Conservation (phyloP, 2,888 invertebrate genomes). For the Perizoma affinitatum region DNA sequence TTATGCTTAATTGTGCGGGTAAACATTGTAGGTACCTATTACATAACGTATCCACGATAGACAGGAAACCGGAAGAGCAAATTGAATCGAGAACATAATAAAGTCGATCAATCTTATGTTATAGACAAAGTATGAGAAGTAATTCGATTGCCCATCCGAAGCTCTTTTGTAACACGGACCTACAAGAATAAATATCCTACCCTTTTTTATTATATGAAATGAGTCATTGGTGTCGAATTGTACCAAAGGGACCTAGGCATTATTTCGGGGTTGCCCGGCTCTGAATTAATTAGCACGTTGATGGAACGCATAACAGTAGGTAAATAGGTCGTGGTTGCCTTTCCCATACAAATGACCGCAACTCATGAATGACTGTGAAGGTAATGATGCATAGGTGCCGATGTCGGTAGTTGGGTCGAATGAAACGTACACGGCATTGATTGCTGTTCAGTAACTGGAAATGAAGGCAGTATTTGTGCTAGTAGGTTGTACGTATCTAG, state of each 20-base stretch:
- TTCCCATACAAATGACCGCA: constrained; percentile 30
- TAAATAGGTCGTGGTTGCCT: constrained; percentile 35
- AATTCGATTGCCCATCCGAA: constrained; percentile 38
- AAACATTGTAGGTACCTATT: constrained; percentile 19
- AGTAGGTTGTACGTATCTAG: no score
- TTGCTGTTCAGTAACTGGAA: constrained; percentile 27
- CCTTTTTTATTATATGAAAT: constrained; percentile 34
- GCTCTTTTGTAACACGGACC: constrained; percentile 27
- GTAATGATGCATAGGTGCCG: constrained; percentile 36
- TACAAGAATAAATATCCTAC: constrained; percentile 42
- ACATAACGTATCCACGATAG: constrained; percentile 23
- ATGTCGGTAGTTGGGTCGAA: constrained; percentile 30
- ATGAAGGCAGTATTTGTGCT: constrained; percentile 25
- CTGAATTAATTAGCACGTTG: constrained; percentile 35
- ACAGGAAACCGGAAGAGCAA: constrained; percentile 34
- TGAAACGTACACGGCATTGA: constrained; percentile 31
- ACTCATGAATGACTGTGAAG: constrained; percentile 33
- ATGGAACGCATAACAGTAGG: constrained; percentile 38
- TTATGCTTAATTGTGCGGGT: constrained; percentile 17
- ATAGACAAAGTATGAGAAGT: constrained; percentile 37
- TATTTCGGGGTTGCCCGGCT: constrained; percentile 23
- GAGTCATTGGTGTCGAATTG: constrained; percentile 37
- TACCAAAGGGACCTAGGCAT: constrained; percentile 32
- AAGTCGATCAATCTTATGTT: constrained; percentile 43
- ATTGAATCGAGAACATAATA: constrained; percentile 38